Percentiles rank a stretch among this genome's conserved stretches.
phyloP scores from a whole-genome alignment of 2,797 vertebrate genomes.

The Streptopelia turtur region DNA sequence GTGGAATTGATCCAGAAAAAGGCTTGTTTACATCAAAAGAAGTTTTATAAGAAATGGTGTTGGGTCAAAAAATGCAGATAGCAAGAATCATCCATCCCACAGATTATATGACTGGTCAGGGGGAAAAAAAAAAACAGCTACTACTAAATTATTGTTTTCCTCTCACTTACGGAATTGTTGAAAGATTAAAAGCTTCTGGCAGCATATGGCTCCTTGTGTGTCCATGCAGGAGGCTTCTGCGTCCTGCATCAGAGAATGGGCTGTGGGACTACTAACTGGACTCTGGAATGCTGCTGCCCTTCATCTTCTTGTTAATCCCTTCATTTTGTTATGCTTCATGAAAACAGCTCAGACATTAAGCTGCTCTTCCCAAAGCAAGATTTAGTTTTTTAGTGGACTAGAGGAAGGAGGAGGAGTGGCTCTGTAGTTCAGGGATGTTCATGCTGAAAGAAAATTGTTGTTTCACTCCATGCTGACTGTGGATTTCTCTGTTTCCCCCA shows the following conservation, averaged over 20 bases:
- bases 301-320: neutral
- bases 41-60: too few relatives aligned
- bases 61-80: neutral
- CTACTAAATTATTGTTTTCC: neutral
- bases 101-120: neutral
- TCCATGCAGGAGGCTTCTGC: neutral
- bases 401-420: neutral
- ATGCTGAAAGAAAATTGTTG: rapidly evolving
- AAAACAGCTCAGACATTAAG: neutral
- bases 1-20: neutral
- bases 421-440: neutral
- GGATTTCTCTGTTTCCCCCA: neutral
- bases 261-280: neutral
- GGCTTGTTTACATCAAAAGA: too few relatives aligned
- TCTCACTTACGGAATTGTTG: neutral
- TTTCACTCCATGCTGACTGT: neutral
- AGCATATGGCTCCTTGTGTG: neutral
- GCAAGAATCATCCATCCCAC: neutral
- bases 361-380: neutral
- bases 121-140: neutral
- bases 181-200: neutral
- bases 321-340: neutral
- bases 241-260: neutral
- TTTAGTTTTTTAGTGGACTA: neutral
- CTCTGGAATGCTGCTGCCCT: neutral